Evolutionary conservation across 2,888 invertebrate genomes (phyloP), one percentile per base, ranked within the genome.

Genomic region (Xanthorhoe designata): DNA sequence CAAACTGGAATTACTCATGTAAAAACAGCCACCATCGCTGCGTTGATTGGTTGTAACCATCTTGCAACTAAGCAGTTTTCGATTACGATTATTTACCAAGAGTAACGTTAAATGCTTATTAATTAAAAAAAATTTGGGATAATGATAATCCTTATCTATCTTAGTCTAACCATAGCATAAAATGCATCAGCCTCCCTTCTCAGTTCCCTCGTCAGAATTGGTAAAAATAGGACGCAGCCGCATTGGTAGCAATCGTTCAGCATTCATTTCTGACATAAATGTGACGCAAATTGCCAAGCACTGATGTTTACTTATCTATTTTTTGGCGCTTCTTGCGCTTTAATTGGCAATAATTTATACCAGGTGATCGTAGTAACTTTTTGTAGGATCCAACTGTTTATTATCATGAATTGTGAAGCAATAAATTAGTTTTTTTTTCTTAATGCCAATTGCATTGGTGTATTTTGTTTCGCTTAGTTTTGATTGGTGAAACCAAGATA

Each of bases 211-310:
- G 86, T 87, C 86, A 86, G 80, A 85, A 83, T 83, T 84, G 84
- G 83, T 83, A 89, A 89, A 90, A 90, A 88, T 90, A 89, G 82
- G 80, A 87, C 85, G 82, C 84, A 77, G 54, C 6, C 9, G 42
- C 10, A 17, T 47, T 8, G 6, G 47, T 17, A 75, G 76, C 79
- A 79, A 74, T 75, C 77, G 76, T 78, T 74, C 58, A 73, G 74
- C 79, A 78, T 78, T 74, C 78, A 84, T 86, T 82, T 84, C 64
- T 76, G 74, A 17, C n/a, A 9, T 45, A 10, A 38, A 79, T 85
- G 84, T 88, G 35, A 47, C 18, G 18, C 32, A 53, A 9, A 58
- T 53, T 60, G 32, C 19, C 15, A n/a, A n/a, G n/a, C n/a, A 15
- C 13, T 13, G 17, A 32, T 38, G 24, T 61, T n/a, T 38, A 55